These are phyloP conservation scores for Melinaea marsaeus DNA, from an alignment of 2,888 invertebrate genomes.

Conservation along the genomic window DNA sequence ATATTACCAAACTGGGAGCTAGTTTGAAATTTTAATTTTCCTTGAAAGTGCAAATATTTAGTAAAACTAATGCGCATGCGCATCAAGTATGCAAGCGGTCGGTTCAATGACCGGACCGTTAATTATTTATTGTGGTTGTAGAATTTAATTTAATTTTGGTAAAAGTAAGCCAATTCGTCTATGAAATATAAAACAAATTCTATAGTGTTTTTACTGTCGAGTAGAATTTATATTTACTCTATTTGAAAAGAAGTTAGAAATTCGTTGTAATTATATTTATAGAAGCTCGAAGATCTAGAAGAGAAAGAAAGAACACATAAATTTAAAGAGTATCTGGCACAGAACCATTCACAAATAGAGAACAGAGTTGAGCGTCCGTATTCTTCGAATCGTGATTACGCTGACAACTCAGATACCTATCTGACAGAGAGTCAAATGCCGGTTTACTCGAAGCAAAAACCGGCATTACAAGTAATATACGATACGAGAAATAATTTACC, in stretches of 20 bases:
- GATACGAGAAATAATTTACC: slow-evolving; percentile 45
- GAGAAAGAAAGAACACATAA: slow-evolving; percentile 68
- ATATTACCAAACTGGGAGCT: not conserved
- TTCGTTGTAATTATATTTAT: slow-evolving; percentile 3
- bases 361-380: slow-evolving; percentile 63
- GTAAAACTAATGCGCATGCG: slow-evolving; percentile 11
- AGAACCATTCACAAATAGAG: slow-evolving; percentile 54
- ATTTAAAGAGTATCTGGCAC: slow-evolving; percentile 65
- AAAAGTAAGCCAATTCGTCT: not conserved
- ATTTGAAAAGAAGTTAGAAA: too few relatives aligned
- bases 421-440: slow-evolving; percentile 40
- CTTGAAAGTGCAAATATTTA: slow-evolving; percentile 11
- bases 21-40: slow-evolving; percentile 8
- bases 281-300: slow-evolving; percentile 62
- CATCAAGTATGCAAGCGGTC: slow-evolving; percentile 5
- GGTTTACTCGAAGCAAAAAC: slow-evolving; percentile 34
- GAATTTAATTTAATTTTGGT: not conserved
- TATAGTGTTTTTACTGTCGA: too few relatives aligned
- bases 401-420: slow-evolving; percentile 36
- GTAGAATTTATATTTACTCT: too few relatives aligned
- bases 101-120: slow-evolving; percentile 17
- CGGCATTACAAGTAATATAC: slow-evolving; percentile 59
- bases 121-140: slow-evolving; percentile 7
- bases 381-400: slow-evolving; percentile 49
- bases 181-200: too few relatives aligned